Conservation (phyloP, 2,888 invertebrate species). For the Sylvicola fuscatus region DNA sequence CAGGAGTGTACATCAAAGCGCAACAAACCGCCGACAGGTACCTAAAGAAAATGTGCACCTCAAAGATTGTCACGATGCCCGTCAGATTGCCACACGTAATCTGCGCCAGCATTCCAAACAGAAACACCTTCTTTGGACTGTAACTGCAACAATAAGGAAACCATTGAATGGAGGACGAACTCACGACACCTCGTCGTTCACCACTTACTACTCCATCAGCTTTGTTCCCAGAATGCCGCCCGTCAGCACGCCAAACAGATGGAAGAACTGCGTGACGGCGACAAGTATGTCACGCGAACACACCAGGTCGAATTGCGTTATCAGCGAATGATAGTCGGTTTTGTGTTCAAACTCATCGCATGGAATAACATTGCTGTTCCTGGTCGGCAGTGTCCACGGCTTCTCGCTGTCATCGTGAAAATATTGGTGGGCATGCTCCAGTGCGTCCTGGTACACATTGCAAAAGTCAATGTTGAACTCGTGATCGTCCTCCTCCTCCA, state of each 20-base stretch:
- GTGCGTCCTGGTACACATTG: conserved; percentile 23
- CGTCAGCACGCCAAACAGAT: conserved; percentile 27
- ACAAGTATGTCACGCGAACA: conserved; percentile 27
- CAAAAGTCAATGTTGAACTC: conserved; percentile 25
- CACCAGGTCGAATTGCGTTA: conserved; percentile 28
- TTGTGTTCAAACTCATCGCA: conserved; percentile 22
- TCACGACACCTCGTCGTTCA: no score
- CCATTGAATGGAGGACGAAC: no score
- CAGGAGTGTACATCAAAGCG: conserved; percentile 26
- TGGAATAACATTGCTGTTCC: conserved; percentile 20
- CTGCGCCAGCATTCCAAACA: conserved; percentile 23
- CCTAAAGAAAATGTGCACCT: conserved; percentile 23
- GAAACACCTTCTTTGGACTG: conserved; percentile 22
- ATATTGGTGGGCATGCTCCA: conserved; percentile 22
- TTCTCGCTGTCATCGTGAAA: conserved; percentile 19
- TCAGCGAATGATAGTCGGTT: conserved; percentile 20
- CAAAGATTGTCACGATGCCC: conserved; percentile 21
- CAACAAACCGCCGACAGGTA: conserved; percentile 25
- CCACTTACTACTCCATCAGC: conserved; percentile 24
- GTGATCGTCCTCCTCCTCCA: conserved; percentile 21
- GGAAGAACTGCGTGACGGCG: conserved; percentile 28
- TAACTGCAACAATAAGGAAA: conserved; percentile 11
- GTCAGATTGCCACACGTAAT: conserved; percentile 23
- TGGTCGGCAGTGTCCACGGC: conserved; percentile 18
- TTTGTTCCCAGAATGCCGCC: conserved; percentile 27